Base-by-base conservation (phyloP, 2,113 vertebrate species). In the Cebidichthys violaceus region DNA sequence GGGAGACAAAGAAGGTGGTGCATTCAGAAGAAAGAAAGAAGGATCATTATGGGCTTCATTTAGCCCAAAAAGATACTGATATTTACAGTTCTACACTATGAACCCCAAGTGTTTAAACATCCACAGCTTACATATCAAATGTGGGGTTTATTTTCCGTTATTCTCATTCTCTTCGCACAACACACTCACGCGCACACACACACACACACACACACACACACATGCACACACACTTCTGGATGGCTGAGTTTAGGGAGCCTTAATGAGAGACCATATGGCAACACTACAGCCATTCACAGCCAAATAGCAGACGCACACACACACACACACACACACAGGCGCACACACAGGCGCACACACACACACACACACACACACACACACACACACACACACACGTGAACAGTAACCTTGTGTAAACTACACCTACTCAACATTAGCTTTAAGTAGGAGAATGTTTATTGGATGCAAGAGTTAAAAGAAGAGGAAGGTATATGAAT, bases 211-310 rank as follows among this genome's bases (percentile, higher is more conserved):
- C 72, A 66, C 71, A 66, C 64, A 75, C 66, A 70, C 71, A 60
- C 37, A 70, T 68, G 61, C 71, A 66, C 64, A 75, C 62, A 78
- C 52, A 68, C 62, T 70, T 79, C 3, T 83, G 68, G 77, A 85
- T 74, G 64, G 66, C 78, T 90, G 77, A 84, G 80, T 87, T 87
- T 37, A 55, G 70, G 77, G 54, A 54, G 74, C 45, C 79, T 86
- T 82, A 88, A 92, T 89, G 88, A 75, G 90, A 87, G 77, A 81
- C 88, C 91, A 93, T 91, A 92, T 85, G 88, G 88, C 87, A 84
- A 68, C 82, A 7, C 84, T 37, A 79, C 80, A 77, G 75, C 47
- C 75, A 64, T 81, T 75, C 67, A 54, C 80, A 81, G 82, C 79
- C 81, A 83, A 69, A 82, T 62, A 78, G 45, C 70, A 78, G 76